A percentile compares a stretch with the other conserved stretches of the same genome.
phyloP scores from a whole-genome alignment of 2,797 vertebrate species.

The Varecia variegata region DNA sequence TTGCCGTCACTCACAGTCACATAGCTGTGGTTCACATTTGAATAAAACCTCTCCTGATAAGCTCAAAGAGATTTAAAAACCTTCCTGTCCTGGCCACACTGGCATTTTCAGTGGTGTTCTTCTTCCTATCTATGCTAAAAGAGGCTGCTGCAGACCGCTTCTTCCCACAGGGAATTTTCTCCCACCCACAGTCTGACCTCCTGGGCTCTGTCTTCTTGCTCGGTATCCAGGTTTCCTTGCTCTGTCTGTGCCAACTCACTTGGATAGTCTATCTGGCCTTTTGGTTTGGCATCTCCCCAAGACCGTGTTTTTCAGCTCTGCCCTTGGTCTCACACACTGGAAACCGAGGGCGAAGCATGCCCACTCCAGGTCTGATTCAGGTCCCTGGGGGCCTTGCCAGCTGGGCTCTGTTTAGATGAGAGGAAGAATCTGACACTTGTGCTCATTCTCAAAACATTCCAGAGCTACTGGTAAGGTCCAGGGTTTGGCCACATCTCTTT shows the following conservation, averaged over 20 bases:
- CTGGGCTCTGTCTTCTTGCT: neutral
- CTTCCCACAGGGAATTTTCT: neutral
- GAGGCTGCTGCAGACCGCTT: neutral
- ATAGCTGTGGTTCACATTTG: neutral
- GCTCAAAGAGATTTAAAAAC: neutral
- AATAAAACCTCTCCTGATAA: neutral
- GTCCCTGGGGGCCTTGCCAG: neutral
- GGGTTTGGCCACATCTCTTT: neutral
- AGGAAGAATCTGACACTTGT: neutral
- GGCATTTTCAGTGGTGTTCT: neutral
- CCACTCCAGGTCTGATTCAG: neutral
- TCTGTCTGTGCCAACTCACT: neutral
- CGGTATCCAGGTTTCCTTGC: neutral
- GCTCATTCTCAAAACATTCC: neutral
- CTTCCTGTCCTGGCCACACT: neutral
- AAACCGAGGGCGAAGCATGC: neutral
- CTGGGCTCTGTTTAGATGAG: neutral
- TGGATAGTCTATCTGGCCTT: neutral
- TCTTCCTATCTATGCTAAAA: neutral
- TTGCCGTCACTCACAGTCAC: neutral
- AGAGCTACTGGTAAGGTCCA: neutral
- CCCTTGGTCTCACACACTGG: neutral
- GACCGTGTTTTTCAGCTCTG: neutral
- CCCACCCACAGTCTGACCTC: neutral
- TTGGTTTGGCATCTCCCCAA: neutral